A percentile compares a stretch with the other conserved stretches of the same genome.
phyloP scores from a whole-genome alignment of 1,140 invertebrate genomes.

The Papilio machaon region DNA sequence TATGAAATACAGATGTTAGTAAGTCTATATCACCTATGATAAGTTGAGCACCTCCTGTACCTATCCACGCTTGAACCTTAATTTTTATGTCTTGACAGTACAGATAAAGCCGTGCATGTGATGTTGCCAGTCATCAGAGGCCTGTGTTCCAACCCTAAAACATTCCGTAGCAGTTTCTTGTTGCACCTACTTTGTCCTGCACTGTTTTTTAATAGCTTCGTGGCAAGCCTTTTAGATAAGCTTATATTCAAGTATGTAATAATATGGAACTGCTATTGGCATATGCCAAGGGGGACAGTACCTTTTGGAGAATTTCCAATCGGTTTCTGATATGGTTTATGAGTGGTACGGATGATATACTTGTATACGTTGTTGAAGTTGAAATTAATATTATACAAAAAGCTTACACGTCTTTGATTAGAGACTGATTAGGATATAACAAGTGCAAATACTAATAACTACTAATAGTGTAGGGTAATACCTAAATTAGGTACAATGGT shows the following conservation, averaged over 20 bases:
- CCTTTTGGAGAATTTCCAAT: constrained; percentile 17
- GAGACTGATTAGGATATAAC: neutral
- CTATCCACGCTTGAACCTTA: too few species aligned
- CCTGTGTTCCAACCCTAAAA: neutral
- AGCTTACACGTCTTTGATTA: neutral
- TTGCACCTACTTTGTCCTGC: neutral
- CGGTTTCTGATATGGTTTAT: neutral
- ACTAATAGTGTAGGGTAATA: too few species aligned
- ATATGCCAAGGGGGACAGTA: neutral
- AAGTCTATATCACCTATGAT: too few species aligned
- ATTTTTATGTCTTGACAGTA: too few species aligned
- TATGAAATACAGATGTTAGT: too few species aligned
- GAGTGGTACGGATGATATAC: neutral
- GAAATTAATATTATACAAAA: neutral
- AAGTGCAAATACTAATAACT: too few species aligned
- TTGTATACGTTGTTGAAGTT: neutral
- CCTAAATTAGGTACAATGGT: too few species aligned
- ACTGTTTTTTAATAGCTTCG: neutral
- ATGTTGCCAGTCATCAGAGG: neutral
- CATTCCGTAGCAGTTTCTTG: neutral
- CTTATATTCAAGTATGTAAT: neutral
- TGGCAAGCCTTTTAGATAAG: neutral
- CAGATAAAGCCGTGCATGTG: too few species aligned
- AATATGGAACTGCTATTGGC: neutral
- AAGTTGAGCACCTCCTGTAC: too few species aligned